A percentile compares a stretch with the other conserved stretches of the same genome.
phyloP scores from a whole-genome alignment of 2,797 vertebrate species.

The Phataginus tetradactyla region DNA sequence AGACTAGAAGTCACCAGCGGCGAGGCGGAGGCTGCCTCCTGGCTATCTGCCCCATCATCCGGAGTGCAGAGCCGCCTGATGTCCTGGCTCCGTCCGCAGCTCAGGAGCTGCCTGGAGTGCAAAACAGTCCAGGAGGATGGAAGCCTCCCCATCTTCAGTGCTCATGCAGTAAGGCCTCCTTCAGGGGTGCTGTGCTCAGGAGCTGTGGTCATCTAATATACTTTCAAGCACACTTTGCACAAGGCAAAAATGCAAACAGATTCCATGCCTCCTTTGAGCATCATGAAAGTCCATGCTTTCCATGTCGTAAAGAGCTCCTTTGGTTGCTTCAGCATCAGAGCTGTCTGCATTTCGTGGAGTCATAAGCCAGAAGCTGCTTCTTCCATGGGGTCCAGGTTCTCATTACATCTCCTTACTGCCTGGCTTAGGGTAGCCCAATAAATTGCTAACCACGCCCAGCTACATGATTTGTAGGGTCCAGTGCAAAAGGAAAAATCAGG shows the following conservation, averaged over 20 bases:
- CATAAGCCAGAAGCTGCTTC: constrained; percentile 48
- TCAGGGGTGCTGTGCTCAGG: constrained; percentile 44
- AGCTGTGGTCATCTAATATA: constrained; percentile 57
- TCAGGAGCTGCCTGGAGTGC: constrained; percentile 66
- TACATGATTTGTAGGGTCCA: neutral
- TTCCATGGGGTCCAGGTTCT: neutral
- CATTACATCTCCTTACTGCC: neutral
- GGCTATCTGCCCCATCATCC: constrained; percentile 42
- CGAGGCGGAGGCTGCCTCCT: neutral
- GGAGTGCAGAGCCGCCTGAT: neutral
- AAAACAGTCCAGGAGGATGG: constrained; percentile 73
- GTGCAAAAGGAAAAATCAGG: neutral
- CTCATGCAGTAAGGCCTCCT: constrained; percentile 66
- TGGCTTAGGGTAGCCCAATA: neutral
- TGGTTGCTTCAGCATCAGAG: constrained; percentile 60
- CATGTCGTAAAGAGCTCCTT: constrained; percentile 38
- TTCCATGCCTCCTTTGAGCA: constrained; percentile 73
- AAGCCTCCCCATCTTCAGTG: constrained; percentile 74
- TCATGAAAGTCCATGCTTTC: constrained; percentile 65
- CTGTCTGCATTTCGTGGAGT: constrained; percentile 64
- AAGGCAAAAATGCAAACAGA: constrained; percentile 78
- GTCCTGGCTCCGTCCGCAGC: constrained; percentile 25
- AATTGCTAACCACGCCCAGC: neutral
- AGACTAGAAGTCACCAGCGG: neutral
- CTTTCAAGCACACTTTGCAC: constrained; percentile 52